Base-by-base conservation (phyloP, 2,113 vertebrate species). In the Passer montanus region DNA sequence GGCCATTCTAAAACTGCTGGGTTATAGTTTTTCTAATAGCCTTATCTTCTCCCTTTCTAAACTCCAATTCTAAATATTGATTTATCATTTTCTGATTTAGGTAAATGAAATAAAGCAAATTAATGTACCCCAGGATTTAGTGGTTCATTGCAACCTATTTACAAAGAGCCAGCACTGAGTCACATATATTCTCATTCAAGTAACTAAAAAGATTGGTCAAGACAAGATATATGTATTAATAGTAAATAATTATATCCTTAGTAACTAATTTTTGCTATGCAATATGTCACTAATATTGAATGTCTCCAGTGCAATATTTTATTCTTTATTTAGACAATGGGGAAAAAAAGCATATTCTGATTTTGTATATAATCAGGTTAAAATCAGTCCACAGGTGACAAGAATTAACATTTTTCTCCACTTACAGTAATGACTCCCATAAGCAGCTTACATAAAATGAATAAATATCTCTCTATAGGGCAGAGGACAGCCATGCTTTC, bases 51-150 rank as follows among this genome's bases (percentile, higher is more conserved):
- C 62, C 31, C 18, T 77, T 84, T 21, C 26, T 41, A 12, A 88
- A 44, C n/a, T 90, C 59, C 78, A 77, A 62, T 66, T 91, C 64
- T 53, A 88, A 94, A 64, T 21, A 76, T 13, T 55, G 43, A 72
- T 89, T 93, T 78, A 80, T 74, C 47, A 72, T 90, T 74, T 83
- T 63, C 68, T 86, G 73, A 77, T 77, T 86, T 59, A 86, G 39
- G 56, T 49, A 95, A 94, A 93, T 77, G 11, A 89, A 93, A 94
- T 83, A 91, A 85, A 56, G 11, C 15, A 89, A 93, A 91, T 63
- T 35, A 74, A 80, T 55, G 37, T 44, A 39, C 13, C 17, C 19
- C 7, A 73, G 52, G 55, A 96, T 91, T 94, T 86, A 93, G 41
- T 67, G 13, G 11, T 22, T 86, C 73, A 35, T 56, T 93, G 43